Evolutionary conservation across 2,797 vertebrate genomes (phyloP).

Genomic region (Peromyscus nudipes): DNA sequence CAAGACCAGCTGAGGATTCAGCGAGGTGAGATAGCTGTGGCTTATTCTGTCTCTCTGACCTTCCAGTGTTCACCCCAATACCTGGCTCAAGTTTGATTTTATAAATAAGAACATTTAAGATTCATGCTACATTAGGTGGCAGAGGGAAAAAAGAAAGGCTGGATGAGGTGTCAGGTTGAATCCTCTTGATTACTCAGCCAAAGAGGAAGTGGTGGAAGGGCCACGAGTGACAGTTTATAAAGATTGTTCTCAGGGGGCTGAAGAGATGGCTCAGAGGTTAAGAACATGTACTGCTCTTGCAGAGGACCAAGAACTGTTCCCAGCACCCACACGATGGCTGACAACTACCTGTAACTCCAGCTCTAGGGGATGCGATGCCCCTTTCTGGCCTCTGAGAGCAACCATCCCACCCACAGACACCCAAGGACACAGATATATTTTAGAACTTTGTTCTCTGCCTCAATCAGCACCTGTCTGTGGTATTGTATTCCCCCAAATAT

Average conservation of each 20-base stretch:
- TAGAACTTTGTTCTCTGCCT: not conserved
- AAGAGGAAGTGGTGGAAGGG: not conserved
- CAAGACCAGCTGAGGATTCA: no score
- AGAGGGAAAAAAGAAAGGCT: not conserved
- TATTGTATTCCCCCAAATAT: no score
- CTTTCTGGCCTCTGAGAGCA: not conserved
- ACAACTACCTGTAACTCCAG: not conserved
- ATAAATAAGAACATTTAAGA: no score
- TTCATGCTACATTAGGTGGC: no score
- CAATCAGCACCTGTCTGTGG: not conserved
- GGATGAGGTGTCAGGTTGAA: not conserved
- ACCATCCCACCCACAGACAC: no score
- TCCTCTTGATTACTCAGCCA: not conserved
- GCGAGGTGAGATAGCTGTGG: no score
- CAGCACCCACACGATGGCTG: not conserved
- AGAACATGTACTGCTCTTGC: no score
- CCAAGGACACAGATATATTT: no score
- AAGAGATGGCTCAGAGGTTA: not conserved
- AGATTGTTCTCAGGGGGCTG: not conserved
- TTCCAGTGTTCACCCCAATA: no score
- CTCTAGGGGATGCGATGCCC: not conserved
- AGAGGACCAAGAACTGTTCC: not conserved
- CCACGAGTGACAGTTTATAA: rapidly evolving
- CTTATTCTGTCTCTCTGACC: no score
- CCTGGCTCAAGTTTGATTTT: no score